These are phyloP conservation scores for Cyphomyrus discorhynchus DNA, from an alignment of 2,113 vertebrate genomes.

Conservation along the genomic window DNA sequence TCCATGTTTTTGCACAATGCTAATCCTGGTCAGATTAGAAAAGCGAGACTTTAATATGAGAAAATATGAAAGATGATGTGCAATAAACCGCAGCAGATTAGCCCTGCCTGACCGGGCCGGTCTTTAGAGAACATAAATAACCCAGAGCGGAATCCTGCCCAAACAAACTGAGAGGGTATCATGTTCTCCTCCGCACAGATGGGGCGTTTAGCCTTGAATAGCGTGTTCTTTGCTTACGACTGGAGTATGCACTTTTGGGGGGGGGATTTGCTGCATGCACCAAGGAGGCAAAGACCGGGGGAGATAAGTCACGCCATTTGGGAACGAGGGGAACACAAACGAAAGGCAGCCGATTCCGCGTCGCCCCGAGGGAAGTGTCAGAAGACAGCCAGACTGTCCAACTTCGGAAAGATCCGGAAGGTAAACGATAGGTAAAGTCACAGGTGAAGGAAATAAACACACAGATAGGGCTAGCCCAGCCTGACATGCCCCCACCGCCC, in stretches of 20 bases:
- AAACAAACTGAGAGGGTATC: not conserved
- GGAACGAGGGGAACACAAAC: not conserved
- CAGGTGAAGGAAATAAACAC: not conserved
- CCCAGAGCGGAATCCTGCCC: not conserved
- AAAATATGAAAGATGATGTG: not conserved
- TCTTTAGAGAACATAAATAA: not conserved
- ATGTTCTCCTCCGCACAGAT: not conserved
- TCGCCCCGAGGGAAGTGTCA: not conserved
- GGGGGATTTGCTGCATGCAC: not conserved
- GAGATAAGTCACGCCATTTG: not conserved
- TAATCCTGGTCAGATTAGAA: conserved; percentile 1
- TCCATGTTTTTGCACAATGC: not conserved
- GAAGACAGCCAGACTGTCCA: not conserved
- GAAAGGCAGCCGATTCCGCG: not conserved
- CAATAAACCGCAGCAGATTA: not conserved
- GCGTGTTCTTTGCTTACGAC: not conserved
- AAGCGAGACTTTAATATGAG: not conserved
- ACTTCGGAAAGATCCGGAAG: not conserved
- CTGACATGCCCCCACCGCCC: not conserved
- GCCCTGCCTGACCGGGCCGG: not conserved
- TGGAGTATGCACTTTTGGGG: not conserved
- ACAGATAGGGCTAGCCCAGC: not conserved
- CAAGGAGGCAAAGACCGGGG: not conserved
- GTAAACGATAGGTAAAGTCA: not conserved
- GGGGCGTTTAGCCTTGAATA: not conserved